Evolutionary conservation across 2,113 vertebrate species (phyloP).

Genomic region (Planiliza haematocheilus): DNA sequence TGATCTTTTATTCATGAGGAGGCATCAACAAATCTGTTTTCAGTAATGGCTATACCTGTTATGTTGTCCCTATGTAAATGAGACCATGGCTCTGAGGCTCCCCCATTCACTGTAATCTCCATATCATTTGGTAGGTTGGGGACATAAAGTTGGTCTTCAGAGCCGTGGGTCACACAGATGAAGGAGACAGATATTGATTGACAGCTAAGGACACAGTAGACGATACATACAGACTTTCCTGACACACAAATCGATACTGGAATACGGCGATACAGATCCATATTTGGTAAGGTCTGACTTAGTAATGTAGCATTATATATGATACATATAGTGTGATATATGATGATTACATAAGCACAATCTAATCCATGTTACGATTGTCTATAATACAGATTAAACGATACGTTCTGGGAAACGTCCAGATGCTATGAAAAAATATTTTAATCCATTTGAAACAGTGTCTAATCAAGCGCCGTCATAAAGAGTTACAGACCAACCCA

Average conservation of each 20-base stretch:
- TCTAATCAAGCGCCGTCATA: too few species aligned
- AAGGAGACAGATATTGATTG: constrained; percentile 41
- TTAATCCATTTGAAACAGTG: too few species aligned
- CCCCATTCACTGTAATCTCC: constrained; percentile 66
- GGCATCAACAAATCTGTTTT: constrained; percentile 74
- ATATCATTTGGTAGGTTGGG: constrained; percentile 71
- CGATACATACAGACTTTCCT: constrained; percentile 3
- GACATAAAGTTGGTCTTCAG: constrained; percentile 27
- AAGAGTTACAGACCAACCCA: too few species aligned
- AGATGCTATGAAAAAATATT: too few species aligned
- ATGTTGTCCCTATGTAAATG: constrained; percentile 78
- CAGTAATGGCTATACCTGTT: constrained; percentile 64
- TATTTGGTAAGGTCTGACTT: too few species aligned
- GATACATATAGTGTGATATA: neutral
- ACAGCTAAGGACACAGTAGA: constrained; percentile 22
- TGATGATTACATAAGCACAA: neutral
- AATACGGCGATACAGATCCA: neutral
- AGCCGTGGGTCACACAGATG: constrained; percentile 36
- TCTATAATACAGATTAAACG: too few species aligned
- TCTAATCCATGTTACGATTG: too few species aligned
- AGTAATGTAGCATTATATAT: too few species aligned
- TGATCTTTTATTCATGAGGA: constrained; percentile 81
- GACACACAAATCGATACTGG: constrained; percentile 3
- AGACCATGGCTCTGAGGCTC: constrained; percentile 57
- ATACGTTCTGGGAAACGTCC: too few species aligned